Percentiles rank a stretch among this genome's conserved stretches.
These are phyloP conservation scores for Deroptyus accipitrinus DNA, from an alignment of 2,113 vertebrate species.

Conservation along the genomic window DNA sequence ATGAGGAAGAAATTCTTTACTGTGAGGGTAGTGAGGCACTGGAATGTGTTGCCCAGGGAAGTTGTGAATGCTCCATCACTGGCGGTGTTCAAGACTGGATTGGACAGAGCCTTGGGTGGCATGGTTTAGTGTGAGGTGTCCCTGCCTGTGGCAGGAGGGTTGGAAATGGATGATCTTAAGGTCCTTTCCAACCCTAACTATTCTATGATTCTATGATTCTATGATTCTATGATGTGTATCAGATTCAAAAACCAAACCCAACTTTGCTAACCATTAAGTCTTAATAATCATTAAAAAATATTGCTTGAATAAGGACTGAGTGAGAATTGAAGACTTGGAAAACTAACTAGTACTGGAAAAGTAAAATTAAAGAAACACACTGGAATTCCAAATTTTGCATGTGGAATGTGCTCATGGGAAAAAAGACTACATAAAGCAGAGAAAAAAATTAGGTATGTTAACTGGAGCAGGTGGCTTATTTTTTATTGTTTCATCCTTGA, in stretches of 20 bases:
- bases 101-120: too few species aligned
- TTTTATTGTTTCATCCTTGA: slow-evolving; percentile 8
- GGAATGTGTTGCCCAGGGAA: too few species aligned
- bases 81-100: too few species aligned
- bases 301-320: neutral
- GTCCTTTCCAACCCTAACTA: too few species aligned
- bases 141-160: too few species aligned
- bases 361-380: neutral
- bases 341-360: neutral
- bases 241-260: neutral
- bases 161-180: too few species aligned
- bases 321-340: neutral
- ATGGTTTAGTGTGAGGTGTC: too few species aligned
- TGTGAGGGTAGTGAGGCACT: too few species aligned
- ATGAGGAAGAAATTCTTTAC: too few species aligned
- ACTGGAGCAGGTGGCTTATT: slow-evolving; percentile 8
- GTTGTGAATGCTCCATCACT: too few species aligned
- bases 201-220: too few species aligned
- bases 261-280: neutral
- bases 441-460: slow-evolving; percentile 17
- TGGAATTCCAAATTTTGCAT: neutral
- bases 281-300: neutral
- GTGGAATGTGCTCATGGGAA: neutral
- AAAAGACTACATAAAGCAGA: neutral
- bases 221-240: neutral